A percentile compares a stretch with the other conserved stretches of the same genome.
These are phyloP conservation scores for Aldrovandia affinis DNA, from an alignment of 2,797 vertebrate genomes.

Conservation along the genomic window DNA sequence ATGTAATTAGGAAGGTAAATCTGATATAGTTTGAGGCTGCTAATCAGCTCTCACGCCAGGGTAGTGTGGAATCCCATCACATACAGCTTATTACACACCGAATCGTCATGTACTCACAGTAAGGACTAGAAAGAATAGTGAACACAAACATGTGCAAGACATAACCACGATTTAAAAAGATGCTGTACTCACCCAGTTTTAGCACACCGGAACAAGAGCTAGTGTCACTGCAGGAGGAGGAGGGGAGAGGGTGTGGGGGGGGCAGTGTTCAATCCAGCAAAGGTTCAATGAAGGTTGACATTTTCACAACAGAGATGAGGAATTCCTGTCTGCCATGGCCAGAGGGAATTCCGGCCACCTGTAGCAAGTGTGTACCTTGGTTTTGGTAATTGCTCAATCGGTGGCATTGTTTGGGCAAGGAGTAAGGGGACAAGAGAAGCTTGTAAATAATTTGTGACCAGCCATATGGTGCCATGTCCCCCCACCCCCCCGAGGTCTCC, in stretches of 20 bases:
- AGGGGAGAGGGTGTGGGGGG: too few species aligned
- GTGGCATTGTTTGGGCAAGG: neutral
- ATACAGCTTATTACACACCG: neutral
- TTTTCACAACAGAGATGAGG: neutral
- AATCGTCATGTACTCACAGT: neutral
- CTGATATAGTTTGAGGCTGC: neutral
- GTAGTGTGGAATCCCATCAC: neutral
- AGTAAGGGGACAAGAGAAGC: neutral
- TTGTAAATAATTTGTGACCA: conserved; percentile 3
- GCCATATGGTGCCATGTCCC: neutral
- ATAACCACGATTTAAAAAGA: neutral
- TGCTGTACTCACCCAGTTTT: neutral
- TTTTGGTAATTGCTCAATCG: conserved; percentile 11
- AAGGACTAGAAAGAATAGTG: too few species aligned
- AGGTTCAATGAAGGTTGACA: neutral
- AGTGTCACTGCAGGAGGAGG: too few species aligned
- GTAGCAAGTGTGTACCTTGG: neutral
- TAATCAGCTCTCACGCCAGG: neutral
- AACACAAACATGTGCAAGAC: neutral
- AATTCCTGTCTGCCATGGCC: neutral
- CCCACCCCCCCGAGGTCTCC: neutral
- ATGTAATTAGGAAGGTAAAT: neutral
- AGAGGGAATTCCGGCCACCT: neutral
- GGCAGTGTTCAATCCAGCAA: too few species aligned
- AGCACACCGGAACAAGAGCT: neutral